Evolutionary conservation across 2,888 invertebrate species (phyloP).

Genomic region (Panorpa germanica): DNA sequence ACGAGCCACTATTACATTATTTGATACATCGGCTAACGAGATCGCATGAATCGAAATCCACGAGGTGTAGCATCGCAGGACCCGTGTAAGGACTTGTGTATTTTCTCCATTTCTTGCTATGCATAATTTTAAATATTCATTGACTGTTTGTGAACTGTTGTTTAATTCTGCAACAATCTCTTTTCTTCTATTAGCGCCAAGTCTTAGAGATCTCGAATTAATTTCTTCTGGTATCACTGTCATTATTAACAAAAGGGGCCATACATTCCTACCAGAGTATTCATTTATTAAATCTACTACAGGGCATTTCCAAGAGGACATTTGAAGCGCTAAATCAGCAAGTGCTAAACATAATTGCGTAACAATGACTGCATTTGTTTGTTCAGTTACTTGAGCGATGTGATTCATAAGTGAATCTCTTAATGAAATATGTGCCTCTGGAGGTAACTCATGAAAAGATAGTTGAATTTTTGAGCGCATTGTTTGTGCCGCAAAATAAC

Average conservation of each 20-base stretch:
- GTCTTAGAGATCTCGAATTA: conserved; percentile 53
- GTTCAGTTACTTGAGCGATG: conserved; percentile 57
- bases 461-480: conserved; percentile 90
- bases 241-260: conserved; percentile 79
- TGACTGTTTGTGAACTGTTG: conserved; percentile 53
- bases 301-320: conserved; percentile 84
- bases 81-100: conserved; percentile 47
- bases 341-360: conserved; percentile 86
- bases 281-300: conserved; percentile 65
- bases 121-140: conserved; percentile 63
- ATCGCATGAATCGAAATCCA: conserved; percentile 80
- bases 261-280: conserved; percentile 47
- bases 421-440: conserved; percentile 64
- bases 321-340: conserved; percentile 84
- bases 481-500: conserved; percentile 97
- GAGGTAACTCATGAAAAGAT: conserved; percentile 79
- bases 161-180: conserved; percentile 68
- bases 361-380: conserved; percentile 67
- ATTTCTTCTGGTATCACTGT: conserved; percentile 94
- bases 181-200: conserved; percentile 81
- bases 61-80: conserved; percentile 73
- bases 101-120: conserved; percentile 43
- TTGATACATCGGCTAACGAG: conserved; percentile 50
- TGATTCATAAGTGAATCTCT: conserved; percentile 83
- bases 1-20: conserved; percentile 51